Base-by-base conservation (phyloP, 1,140 invertebrate genomes). In the Drosophila paulistorum region DNA sequence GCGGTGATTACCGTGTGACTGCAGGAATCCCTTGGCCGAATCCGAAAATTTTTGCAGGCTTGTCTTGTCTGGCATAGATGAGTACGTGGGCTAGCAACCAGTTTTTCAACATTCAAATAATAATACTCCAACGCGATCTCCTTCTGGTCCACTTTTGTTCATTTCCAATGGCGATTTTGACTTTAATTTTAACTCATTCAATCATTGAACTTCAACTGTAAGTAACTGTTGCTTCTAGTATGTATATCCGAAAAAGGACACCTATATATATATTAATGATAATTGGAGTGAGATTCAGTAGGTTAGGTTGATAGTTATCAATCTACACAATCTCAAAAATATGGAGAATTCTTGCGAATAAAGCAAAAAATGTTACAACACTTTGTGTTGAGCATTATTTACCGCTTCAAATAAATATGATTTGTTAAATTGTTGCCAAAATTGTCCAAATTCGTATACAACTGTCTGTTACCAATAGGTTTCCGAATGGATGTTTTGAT, bases 1-100 rank as follows among this genome's bases (percentile, higher is more conserved):
- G 57, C 57, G 33, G 57, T 59, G 57, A 59, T 59, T 59, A 59
- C 57, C 57, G 57, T 59, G 57, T 59, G 57, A 59, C 57, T 35
- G 57, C 20, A 59, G 57, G 57, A 59, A 59, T 59, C 57, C 14
- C 57, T 41, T 57, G 57, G 55, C 57, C 64, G 69, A 70, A 35
- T 58, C 54, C n/a, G n/a, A 58, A 58, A 30, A 30, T 30, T 17
- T 59, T 17, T 59, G 33, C 57, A 35, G 57, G 17, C 51, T 30
- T 39, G 37, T 39, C 30, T 30, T 39, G 23, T n/a, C 26, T 55
- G 20, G 51, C 57, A 59, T 59, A 39, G 57, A 39, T 59, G 57
- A 59, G 57, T 59, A 20, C 57, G 7, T 37, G 20, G 11, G 33
- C 14, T 39, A 17, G 17, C 14, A 59, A 11, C 14, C 57, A 59